Percentiles rank a stretch among this genome's conserved stretches.
Evolutionary conservation across 2,888 invertebrate species (phyloP).

Genomic region (Merodon equestris): DNA sequence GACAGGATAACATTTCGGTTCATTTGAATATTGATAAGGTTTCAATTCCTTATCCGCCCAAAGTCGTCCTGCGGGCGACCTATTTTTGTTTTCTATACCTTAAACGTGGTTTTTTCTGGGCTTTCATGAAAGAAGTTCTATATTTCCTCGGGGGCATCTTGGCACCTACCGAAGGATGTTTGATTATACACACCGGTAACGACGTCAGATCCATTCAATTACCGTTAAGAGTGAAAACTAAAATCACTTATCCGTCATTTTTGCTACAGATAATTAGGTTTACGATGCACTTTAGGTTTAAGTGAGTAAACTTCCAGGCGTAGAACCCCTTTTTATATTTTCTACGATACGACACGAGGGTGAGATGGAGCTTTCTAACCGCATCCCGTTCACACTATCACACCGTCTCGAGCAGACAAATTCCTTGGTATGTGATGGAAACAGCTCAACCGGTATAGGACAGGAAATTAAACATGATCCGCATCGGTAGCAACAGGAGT

Average conservation of each 20-base stretch:
- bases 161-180: no score
- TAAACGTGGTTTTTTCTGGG: no score
- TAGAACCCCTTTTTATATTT: no score
- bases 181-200: no score
- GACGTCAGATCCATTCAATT: not conserved
- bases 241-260: not conserved
- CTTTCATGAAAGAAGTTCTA: no score
- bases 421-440: conserved; percentile 4
- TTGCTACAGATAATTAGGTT: conserved; percentile 1
- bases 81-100: no score
- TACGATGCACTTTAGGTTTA: conserved; percentile 7
- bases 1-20: conserved; percentile 26
- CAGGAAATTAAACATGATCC: conserved; percentile 28
- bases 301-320: not conserved
- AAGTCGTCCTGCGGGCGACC: no score
- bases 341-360: no score
- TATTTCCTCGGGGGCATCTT: no score
- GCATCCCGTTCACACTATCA: not conserved
- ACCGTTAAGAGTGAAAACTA: not conserved
- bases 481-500: no score
- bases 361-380: no score
- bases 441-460: not conserved
- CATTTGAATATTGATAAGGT: conserved; percentile 37
- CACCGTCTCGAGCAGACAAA: conserved; percentile 5
- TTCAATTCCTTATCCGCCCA: conserved; percentile 16